Base-by-base conservation (phyloP, 2,888 invertebrate genomes). In the Pachydiplax longipennis region DNA sequence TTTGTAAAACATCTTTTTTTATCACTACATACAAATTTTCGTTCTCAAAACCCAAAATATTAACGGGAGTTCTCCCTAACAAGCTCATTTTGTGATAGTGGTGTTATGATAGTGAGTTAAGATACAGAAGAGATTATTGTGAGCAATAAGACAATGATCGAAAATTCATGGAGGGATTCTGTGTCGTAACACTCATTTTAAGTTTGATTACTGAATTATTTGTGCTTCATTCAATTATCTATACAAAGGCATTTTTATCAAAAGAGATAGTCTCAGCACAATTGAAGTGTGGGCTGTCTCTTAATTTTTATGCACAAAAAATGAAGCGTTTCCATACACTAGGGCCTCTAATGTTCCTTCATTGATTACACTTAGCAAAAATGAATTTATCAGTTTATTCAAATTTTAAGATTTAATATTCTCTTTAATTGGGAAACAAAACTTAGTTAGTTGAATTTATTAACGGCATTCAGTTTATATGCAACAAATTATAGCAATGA, bases 61-160 rank as follows among this genome's bases (percentile, higher is more conserved):
- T 35, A 87, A 65, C 37, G 87, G 87, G 87, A 87, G 53, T 87
- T 87, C n/a, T 58, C 73, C 22, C 87, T 87, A 87, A 53, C 61
- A 87, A 87, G 87, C 87, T 87, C 87, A 87, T 87, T 65, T 61
- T n/a, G 61, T 87, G 87, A 87, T 87, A 61, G 87, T 87, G 87
- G 61, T 87, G 87, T 87, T 87, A 58, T 87, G 87, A 87, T 61
- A 73, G 87, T 87, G 87, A 87, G 37, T 58, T 25, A 61, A 87
- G 87, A 87, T 61, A 87, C 61, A 61, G 61, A 87, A 87, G 65
- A 87, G 37, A 87, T 87, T 61, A 87, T 87, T 61, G 87, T 87
- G 87, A 87, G 87, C 87, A 87, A 87, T 61, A 87, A 87, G 87
- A 87, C 61, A 87, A 87, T 87, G 37, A 61, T 87, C 87, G 37